Percentiles rank a stretch among this genome's conserved stretches.
These are phyloP conservation scores for Platycercus adscitus DNA, from an alignment of 2,113 vertebrate species.

Conservation along the genomic window DNA sequence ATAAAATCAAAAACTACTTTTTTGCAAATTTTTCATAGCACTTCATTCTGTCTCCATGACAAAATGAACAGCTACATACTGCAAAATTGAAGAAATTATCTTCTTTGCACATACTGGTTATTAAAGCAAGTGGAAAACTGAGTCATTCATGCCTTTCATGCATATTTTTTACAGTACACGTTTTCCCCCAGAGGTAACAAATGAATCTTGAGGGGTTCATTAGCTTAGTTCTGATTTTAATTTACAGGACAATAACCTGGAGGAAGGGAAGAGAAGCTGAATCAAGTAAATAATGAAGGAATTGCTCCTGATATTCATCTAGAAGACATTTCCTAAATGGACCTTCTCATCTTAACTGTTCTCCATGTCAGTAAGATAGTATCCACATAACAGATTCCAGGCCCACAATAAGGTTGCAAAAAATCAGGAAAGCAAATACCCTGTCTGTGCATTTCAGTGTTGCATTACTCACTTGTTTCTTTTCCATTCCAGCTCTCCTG, in stretches of 20 bases:
- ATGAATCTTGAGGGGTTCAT: background rate
- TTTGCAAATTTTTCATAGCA: background rate
- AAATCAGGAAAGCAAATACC: background rate
- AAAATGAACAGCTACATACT: background rate
- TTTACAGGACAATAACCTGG: background rate
- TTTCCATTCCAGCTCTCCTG: background rate
- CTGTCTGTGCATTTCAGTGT: background rate
- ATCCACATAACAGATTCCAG: background rate
- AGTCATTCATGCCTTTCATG: background rate
- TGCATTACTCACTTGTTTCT: background rate
- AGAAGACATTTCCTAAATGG: background rate
- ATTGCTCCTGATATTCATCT: background rate
- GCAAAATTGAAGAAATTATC: background rate
- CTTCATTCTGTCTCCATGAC: background rate
- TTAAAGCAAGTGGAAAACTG: background rate
- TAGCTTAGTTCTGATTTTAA: background rate
- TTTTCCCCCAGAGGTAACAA: background rate
- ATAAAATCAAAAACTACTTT: background rate
- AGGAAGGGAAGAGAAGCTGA: background rate
- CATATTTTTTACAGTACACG: accelerated
- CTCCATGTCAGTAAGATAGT: background rate
- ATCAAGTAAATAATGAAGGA: background rate
- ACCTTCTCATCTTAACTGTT: background rate
- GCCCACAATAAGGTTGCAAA: background rate
- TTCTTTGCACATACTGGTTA: background rate